Conservation (phyloP, 2,888 invertebrate species). For the Xiphydria camelus region DNA sequence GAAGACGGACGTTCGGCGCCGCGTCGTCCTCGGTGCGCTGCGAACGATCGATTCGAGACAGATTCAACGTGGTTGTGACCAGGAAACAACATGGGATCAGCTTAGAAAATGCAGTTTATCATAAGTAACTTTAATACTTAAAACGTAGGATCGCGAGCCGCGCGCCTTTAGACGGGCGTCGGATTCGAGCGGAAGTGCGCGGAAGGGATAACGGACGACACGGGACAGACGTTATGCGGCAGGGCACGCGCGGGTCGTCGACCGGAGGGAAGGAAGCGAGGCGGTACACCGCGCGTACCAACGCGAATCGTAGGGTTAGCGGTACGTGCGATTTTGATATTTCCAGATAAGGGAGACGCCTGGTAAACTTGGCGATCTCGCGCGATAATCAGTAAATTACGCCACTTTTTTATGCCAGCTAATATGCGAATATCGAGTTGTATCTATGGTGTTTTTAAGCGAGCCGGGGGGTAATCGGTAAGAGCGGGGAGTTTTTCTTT, state of each 20-base stretch:
- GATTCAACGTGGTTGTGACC: constrained; percentile 53
- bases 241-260: too few relatives aligned
- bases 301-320: too few relatives aligned
- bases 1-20: constrained; percentile 18
- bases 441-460: too few relatives aligned
- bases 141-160: constrained; percentile 27
- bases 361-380: constrained; percentile 20
- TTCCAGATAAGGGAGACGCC: too few relatives aligned
- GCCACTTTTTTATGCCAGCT: constrained; percentile 33
- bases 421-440: constrained; percentile 24
- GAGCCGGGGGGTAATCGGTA: too few relatives aligned
- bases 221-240: too few relatives aligned
- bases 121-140: constrained; percentile 37
- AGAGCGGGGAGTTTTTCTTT: too few relatives aligned
- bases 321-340: constrained; percentile 36
- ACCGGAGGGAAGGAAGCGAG: too few relatives aligned
- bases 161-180: constrained; percentile 21
- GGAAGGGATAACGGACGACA: neutral
- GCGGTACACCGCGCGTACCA: too few relatives aligned
- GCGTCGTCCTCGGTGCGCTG: constrained; percentile 7
- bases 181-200: constrained; percentile 14
- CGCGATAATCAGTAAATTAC: constrained; percentile 30
- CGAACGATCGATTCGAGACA: neutral
- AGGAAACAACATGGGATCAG: constrained; percentile 54
- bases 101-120: constrained; percentile 52